Conservation (phyloP, 2,113 vertebrate species). For the Sylvilagus bachmani region DNA sequence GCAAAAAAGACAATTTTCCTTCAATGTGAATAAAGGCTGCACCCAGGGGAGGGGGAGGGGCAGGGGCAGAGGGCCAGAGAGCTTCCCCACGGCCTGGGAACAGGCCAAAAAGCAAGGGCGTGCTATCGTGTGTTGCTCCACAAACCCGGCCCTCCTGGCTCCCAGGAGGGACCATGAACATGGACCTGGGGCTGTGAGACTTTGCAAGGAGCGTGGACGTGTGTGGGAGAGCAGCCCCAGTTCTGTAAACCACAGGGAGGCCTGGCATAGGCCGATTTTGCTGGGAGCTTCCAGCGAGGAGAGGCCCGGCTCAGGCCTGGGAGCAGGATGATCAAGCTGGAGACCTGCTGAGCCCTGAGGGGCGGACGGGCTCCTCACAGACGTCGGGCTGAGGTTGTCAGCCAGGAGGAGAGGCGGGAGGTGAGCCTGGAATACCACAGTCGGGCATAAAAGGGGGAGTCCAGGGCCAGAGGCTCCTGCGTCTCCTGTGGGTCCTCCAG, state of each 20-base stretch:
- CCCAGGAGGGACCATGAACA: background rate
- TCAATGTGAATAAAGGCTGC: constrained; percentile 84
- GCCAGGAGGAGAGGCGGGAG: background rate
- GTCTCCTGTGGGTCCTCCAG: background rate
- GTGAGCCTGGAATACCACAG: background rate
- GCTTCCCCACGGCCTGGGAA: background rate
- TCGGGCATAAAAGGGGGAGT: background rate
- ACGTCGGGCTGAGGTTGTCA: no score
- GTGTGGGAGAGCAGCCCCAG: rapidly evolving
- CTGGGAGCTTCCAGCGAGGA: background rate
- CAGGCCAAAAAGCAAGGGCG: rapidly evolving
- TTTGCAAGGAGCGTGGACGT: background rate
- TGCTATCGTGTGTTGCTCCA: background rate
- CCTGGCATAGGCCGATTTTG: background rate
- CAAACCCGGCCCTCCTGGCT: background rate
- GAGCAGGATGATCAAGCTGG: background rate
- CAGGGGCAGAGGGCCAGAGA: rapidly evolving
- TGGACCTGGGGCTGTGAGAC: background rate
- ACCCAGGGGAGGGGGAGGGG: constrained; percentile 18
- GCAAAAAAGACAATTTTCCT: constrained; percentile 89
- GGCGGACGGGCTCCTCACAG: background rate
- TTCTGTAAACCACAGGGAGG: background rate
- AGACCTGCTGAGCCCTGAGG: background rate
- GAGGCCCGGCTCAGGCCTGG: background rate
- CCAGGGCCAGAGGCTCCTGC: background rate